Conservation (phyloP, 2,888 invertebrate genomes). For the Tyria jacobaeae region DNA sequence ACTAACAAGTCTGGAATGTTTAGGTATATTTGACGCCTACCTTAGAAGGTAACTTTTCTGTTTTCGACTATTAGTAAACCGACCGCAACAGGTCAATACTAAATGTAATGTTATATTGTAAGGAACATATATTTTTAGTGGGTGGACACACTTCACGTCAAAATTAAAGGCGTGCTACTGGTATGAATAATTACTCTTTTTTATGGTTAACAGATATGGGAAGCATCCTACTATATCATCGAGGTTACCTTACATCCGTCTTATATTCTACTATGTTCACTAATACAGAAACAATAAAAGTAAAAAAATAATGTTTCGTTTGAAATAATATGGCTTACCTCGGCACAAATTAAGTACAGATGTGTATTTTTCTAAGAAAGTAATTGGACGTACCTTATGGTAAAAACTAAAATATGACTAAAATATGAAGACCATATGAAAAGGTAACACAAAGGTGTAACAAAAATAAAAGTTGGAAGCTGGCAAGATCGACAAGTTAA, state of each 20-base stretch:
- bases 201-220: too few relatives aligned
- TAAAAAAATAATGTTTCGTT: slow-evolving; percentile 29
- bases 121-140: slow-evolving; percentile 63
- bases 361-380: slow-evolving; percentile 22
- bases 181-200: neutral
- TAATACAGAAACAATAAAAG: slow-evolving; percentile 24
- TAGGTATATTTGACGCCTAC: slow-evolving; percentile 41
- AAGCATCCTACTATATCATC: too few relatives aligned
- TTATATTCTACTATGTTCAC: neutral
- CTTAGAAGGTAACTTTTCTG: slow-evolving; percentile 35
- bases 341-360: slow-evolving; percentile 31
- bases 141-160: slow-evolving; percentile 34
- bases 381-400: neutral
- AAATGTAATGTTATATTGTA: slow-evolving; percentile 46
- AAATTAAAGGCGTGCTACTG: neutral
- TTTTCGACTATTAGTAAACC: slow-evolving; percentile 37
- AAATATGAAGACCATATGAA: too few relatives aligned
- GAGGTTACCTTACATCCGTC: neutral
- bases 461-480: slow-evolving; percentile 11
- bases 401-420: too few relatives aligned
- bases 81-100: slow-evolving; percentile 43
- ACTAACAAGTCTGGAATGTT: slow-evolving; percentile 22
- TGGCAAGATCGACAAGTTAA: slow-evolving; percentile 37
- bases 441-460: slow-evolving; percentile 10
- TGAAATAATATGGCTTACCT: slow-evolving; percentile 28